Evolutionary conservation across 2,888 invertebrate genomes (phyloP), one percentile per base, ranked within the genome.

Genomic region (Notodonta dromedarius): DNA sequence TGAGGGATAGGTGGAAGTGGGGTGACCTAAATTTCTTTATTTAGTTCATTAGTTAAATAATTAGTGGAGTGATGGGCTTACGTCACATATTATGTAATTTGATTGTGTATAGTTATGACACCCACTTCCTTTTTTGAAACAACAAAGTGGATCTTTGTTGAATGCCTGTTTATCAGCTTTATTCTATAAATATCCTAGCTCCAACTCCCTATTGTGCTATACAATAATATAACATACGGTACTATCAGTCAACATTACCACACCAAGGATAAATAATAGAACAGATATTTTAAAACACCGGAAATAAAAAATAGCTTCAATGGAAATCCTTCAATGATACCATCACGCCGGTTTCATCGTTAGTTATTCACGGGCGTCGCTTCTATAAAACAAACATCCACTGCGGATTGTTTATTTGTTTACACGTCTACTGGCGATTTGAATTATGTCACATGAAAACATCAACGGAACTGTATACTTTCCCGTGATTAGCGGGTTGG

Each of bases 351-450:
- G 71, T 67, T 68, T 70, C 67, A 73, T 66, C 63, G 59, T 64
- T 54, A 60, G 62, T 60, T 61, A 72, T 66, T 75, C 70, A 65
- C 53, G 53, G 58, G 50, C 53, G 13, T 32, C 14, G 59, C 11
- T 61, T 58, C 65, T 73, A 53, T 61, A 61, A 70, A 75, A 66
- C 70, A 72, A 65, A 60, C 50, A 62, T 60, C 53, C 58, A 56
- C 54, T 16, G 44, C 51, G 59, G 51, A 44, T 66, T 79, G 78
- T 78, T 77, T 83, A 74, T 81, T 83, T 84, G 78, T 83, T 83
- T 82, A 77, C 69, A 62, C 59, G 61, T 48, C 1, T 62, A 62
- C 57, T 63, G 59, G 65, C 69, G 65, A 79, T 82, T 79, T 74
- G 73, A 73, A 73, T 74, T 77, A 80, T 79, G 79, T 74, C 67